phyloP scores from a whole-genome alignment of 2,888 invertebrate genomes.

The Coleophora flavipennella region DNA sequence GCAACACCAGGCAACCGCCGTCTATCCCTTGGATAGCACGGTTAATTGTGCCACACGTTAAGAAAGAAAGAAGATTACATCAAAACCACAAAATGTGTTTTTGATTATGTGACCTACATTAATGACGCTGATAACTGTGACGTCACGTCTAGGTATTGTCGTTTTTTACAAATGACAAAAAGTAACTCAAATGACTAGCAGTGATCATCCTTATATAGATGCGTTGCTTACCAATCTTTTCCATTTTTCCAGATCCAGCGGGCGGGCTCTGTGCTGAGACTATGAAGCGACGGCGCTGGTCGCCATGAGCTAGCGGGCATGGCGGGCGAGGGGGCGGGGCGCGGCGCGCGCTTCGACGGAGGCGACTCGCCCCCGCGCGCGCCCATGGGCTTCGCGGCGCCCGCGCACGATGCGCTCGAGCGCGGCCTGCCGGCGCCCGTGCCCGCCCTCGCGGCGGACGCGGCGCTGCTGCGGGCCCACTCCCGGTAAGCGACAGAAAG shows the following conservation, averaged over 20 bases:
- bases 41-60: no score
- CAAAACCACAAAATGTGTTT: no score
- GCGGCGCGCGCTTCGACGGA: slow-evolving; percentile 76
- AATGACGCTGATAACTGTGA: no score
- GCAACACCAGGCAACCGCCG: no score
- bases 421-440: slow-evolving; percentile 63
- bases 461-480: slow-evolving; percentile 80
- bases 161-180: no score
- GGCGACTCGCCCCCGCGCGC: slow-evolving; percentile 74
- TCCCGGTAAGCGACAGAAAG: slow-evolving; percentile 56
- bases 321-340: slow-evolving; percentile 76
- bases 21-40: no score
- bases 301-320: slow-evolving; percentile 69
- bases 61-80: no score
- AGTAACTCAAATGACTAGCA: no score
- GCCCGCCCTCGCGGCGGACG: slow-evolving; percentile 38
- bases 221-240: neutral
- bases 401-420: slow-evolving; percentile 74
- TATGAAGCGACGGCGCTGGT: slow-evolving; percentile 48
- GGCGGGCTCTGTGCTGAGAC: slow-evolving; percentile 2
- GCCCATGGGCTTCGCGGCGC: slow-evolving; percentile 71
- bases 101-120: no score
- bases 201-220: no score
- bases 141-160: no score
- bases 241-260: neutral